Conservation (phyloP, 2,797 vertebrate genomes). For the Coracias cyanogaster region DNA sequence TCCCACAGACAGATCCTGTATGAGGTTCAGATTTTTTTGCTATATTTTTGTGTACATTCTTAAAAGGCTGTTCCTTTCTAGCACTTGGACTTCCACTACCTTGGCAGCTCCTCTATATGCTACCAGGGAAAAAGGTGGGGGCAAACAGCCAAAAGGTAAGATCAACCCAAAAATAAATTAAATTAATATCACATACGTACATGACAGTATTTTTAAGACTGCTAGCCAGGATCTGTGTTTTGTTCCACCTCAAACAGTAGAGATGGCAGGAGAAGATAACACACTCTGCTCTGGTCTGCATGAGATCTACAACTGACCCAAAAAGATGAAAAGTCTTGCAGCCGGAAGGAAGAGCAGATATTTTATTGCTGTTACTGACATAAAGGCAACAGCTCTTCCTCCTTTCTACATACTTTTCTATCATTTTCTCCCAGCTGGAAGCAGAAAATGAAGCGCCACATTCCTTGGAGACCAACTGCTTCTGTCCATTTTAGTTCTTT, state of each 20-base stretch:
- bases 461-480: not conserved
- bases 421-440: not conserved
- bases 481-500: not conserved
- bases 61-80: not conserved
- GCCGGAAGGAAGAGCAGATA: not conserved
- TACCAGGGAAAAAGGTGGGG: not conserved
- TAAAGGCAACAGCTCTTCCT: not conserved
- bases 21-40: not conserved
- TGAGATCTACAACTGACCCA: not conserved
- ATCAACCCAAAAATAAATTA: not conserved
- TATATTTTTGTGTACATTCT: not conserved
- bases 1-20: not conserved
- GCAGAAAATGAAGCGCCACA: accelerated
- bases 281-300: not conserved
- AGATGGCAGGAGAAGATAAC: not conserved
- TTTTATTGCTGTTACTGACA: not conserved
- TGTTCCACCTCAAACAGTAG: not conserved
- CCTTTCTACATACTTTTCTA: not conserved
- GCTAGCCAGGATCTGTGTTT: not conserved
- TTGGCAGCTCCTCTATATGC: not conserved
- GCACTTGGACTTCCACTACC: not conserved
- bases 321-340: not conserved
- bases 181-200: not conserved
- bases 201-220: not conserved
- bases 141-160: not conserved